phyloP scores from a whole-genome alignment of 2,888 invertebrate species.

The Drosophila niveifrons region DNA sequence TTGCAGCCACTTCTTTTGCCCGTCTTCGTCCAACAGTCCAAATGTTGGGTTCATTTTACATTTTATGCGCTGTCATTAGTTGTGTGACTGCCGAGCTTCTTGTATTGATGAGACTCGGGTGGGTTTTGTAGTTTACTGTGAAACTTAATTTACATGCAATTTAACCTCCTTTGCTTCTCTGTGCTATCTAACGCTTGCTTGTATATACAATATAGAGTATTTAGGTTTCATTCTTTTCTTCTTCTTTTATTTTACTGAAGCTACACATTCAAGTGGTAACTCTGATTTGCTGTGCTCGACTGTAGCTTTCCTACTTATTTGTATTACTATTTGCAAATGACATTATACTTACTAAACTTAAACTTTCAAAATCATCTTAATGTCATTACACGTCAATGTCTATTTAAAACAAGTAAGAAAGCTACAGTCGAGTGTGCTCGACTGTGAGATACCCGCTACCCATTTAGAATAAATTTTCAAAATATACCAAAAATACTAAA shows the following conservation, averaged over 20 bases:
- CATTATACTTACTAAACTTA: no score
- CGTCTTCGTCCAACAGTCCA: slow-evolving; percentile 24
- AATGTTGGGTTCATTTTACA: slow-evolving; percentile 54
- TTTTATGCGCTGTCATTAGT: slow-evolving; percentile 63
- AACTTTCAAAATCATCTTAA: no score
- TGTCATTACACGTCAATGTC: no score
- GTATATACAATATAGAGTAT: slow-evolving; percentile 24
- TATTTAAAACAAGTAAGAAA: no score
- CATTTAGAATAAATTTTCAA: no score
- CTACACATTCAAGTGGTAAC: slow-evolving; percentile 3
- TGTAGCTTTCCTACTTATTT: slow-evolving; percentile 7
- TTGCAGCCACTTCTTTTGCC: not conserved
- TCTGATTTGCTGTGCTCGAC: slow-evolving; percentile 5
- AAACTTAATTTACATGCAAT: slow-evolving; percentile 42
- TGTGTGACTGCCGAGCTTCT: slow-evolving; percentile 48
- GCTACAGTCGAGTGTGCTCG: no score
- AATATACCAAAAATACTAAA: no score
- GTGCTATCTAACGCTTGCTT: not conserved
- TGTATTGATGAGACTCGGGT: slow-evolving; percentile 54
- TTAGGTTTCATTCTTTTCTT: slow-evolving; percentile 27
- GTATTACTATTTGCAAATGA: slow-evolving; percentile 4
- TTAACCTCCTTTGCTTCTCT: not conserved
- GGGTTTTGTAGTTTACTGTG: slow-evolving; percentile 22
- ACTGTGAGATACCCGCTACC: no score
- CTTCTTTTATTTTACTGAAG: slow-evolving; percentile 24